Base-by-base conservation (phyloP, 2,888 invertebrate genomes). In the Apantesis nais region DNA sequence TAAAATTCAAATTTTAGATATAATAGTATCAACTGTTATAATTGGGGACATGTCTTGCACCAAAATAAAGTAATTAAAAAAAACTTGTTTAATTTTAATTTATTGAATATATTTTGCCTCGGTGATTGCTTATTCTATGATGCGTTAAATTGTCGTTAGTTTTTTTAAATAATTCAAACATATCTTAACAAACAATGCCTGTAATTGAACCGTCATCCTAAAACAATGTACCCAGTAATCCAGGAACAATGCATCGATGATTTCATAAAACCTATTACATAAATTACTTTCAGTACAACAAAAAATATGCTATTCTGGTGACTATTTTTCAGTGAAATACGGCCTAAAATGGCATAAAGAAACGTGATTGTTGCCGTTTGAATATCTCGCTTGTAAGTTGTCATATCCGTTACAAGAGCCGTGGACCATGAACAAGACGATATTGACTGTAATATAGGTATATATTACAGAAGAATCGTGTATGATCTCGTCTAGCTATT, bases 381-480 rank as follows among this genome's bases (percentile, higher is more conserved):
- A 77, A 81, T 78, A 70, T 74, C 71, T 80, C 75, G 75, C 79
- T 74, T 76, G 70, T 25, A 77, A 80, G 78, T 76, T 83, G 85
- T 87, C 87, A 87, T 88, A 88, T 89, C 89, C 87, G 87, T 86
- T 85, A 83, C 83, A 83, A 71, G 70, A 70, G 77, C 84, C 81
- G 52, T 82, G 78, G 78, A 85, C 86, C 86, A 84, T 80, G 82
- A 85, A 85, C 82, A 87, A 88, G 86, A 82, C 74, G 70, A 80
- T 78, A 85, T 84, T 82, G 79, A 83, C 79, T 83, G 75, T 79
- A 77, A 71, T 37, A 67, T 75, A 81, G 78, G 74, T 80, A 65
- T 79, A 58, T 66, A 75, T 77, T 74, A 74, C 68, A 60, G 67
- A 73, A 66, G 69, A 74, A 64, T 67, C 48, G 58, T 31, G 62